Conservation (phyloP, 1,140 invertebrate species). For the Amphibalanus amphitrite region DNA sequence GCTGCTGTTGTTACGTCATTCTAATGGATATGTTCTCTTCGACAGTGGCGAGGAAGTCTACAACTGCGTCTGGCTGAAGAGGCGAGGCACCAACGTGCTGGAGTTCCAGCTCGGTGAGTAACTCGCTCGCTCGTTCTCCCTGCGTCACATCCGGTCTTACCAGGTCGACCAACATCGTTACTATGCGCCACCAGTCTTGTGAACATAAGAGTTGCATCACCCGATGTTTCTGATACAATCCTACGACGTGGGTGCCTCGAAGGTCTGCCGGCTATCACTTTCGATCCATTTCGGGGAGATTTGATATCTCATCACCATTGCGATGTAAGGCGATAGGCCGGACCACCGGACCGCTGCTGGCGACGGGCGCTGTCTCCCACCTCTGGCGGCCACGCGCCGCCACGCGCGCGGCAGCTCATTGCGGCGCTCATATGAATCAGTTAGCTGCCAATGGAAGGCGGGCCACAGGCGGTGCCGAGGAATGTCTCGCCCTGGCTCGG, state of each 20-base stretch:
- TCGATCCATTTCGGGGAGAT: too few relatives aligned
- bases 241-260: background rate
- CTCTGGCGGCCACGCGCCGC: too few relatives aligned
- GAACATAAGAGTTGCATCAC: too few relatives aligned
- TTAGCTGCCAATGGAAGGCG: background rate
- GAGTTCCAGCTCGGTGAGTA: slow-evolving; percentile 41
- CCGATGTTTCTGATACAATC: slow-evolving; percentile 7
- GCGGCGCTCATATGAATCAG: slow-evolving; percentile 6
- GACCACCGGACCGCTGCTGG: too few relatives aligned
- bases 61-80: slow-evolving; percentile 42
- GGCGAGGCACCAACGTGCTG: slow-evolving; percentile 42
- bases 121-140: too few relatives aligned
- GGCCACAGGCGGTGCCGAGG: background rate
- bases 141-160: too few relatives aligned
- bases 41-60: slow-evolving; percentile 43
- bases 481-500: background rate
- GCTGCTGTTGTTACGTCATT: too few relatives aligned
- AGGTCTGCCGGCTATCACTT: background rate
- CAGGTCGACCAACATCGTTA: too few relatives aligned
- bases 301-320: too few relatives aligned
- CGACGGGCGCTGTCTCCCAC: too few relatives aligned
- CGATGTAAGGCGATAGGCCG: too few relatives aligned
- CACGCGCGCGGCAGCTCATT: background rate
- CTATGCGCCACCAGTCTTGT: too few relatives aligned
- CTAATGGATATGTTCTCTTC: background rate